A percentile compares a stretch with the other conserved stretches of the same genome.
phyloP scores from a whole-genome alignment of 2,888 invertebrate species.

The Drosophila kanekoi region DNA sequence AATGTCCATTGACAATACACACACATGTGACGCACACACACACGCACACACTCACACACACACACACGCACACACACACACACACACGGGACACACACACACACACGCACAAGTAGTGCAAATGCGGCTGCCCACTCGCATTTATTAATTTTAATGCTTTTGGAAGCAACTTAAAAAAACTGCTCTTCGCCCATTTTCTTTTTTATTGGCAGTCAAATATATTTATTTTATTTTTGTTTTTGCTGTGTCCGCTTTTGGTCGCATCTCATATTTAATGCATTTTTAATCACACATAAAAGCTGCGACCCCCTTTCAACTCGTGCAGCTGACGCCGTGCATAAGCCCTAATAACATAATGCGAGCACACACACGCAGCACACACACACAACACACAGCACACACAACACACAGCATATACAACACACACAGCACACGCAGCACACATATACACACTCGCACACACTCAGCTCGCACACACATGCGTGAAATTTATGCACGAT shows the following conservation, averaged over 20 bases:
- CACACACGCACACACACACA: conserved; percentile 41
- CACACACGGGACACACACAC: conserved; percentile 44
- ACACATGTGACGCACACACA: too few relatives aligned
- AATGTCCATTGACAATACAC: conserved; percentile 62
- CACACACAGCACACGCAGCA: not conserved
- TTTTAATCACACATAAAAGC: conserved; percentile 74
- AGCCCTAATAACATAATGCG: conserved; percentile 62
- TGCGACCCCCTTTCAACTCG: conserved; percentile 19
- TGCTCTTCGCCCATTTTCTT: conserved; percentile 5
- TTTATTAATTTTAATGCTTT: conserved; percentile 79
- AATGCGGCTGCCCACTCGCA: conserved; percentile 45
- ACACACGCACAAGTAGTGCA: conserved; percentile 12
- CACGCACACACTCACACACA: conserved; percentile 47
- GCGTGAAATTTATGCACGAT: conserved; percentile 60
- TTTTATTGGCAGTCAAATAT: conserved; percentile 42
- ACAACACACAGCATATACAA: conserved; percentile 1
- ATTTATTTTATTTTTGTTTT: conserved; percentile 14
- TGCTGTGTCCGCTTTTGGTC: conserved; percentile 30
- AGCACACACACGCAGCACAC: conserved; percentile 8
- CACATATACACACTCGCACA: conserved; percentile 1
- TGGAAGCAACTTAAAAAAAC: conserved; percentile 57
- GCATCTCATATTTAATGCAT: conserved; percentile 70
- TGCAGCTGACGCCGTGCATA: conserved; percentile 27
- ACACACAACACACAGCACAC: not conserved
- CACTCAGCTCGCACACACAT: not conserved